Evolutionary conservation across 2,888 invertebrate species (phyloP).

Genomic region (Pterostichus niger): DNA sequence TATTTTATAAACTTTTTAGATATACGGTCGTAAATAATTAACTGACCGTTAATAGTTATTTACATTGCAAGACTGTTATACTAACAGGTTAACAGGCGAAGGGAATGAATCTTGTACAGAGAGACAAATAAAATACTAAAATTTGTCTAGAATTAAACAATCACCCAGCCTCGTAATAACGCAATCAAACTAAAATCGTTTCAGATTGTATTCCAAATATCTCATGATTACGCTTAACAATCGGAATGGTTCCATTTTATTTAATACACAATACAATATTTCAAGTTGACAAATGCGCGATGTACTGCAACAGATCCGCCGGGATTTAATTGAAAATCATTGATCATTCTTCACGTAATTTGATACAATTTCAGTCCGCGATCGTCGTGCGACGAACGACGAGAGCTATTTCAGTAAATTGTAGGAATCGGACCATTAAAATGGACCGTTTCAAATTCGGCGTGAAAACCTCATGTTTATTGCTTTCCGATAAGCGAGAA

Average conservation of each 20-base stretch:
- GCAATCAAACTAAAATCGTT: too few relatives aligned
- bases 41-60: too few relatives aligned
- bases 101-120: too few relatives aligned
- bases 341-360: conserved; percentile 65
- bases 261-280: conserved; percentile 50
- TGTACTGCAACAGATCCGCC: conserved; percentile 2
- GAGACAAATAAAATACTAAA: too few relatives aligned
- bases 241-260: conserved; percentile 32
- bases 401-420: conserved; percentile 60
- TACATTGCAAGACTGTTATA: too few relatives aligned
- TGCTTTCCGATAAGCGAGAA: conserved; percentile 59
- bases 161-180: too few relatives aligned
- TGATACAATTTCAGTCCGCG: conserved; percentile 50
- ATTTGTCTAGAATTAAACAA: too few relatives aligned
- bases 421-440: conserved; percentile 61
- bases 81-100: too few relatives aligned
- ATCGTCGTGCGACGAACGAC: not conserved
- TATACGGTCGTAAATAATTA: too few relatives aligned
- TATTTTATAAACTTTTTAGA: too few relatives aligned
- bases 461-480: conserved; percentile 66
- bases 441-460: conserved; percentile 55
- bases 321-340: conserved; percentile 63
- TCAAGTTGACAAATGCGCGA: conserved; percentile 29
- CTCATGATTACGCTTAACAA: not conserved
- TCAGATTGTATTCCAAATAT: too few relatives aligned